phyloP scores from a whole-genome alignment of 2,888 invertebrate genomes.

The Allophyes oxyacanthae region DNA sequence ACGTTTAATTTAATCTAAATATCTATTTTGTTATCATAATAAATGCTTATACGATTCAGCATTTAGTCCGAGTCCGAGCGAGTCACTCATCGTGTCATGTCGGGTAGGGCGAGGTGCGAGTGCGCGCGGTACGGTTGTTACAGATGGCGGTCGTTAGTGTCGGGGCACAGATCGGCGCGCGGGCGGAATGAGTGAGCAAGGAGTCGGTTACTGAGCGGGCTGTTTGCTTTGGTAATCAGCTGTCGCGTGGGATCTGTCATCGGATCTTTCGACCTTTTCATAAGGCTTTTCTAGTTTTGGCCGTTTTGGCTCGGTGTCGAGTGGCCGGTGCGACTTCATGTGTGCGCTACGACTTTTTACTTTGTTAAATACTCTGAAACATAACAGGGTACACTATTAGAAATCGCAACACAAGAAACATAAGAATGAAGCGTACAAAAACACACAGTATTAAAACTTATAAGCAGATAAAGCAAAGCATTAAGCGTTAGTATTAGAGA shows the following conservation, averaged over 20 bases:
- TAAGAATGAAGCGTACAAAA: slow-evolving; percentile 64
- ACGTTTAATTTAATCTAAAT: slow-evolving; percentile 73
- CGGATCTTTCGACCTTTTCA: slow-evolving; percentile 88
- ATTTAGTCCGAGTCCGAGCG: slow-evolving; percentile 69
- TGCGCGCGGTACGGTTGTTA: slow-evolving; percentile 45
- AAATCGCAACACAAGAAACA: slow-evolving; percentile 77
- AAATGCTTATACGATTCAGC: slow-evolving; percentile 81
- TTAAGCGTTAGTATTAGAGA: slow-evolving; percentile 74
- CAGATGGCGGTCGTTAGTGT: slow-evolving; percentile 54
- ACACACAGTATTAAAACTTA: slow-evolving; percentile 56
- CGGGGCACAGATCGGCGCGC: slow-evolving; percentile 40
- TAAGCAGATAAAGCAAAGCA: slow-evolving; percentile 76
- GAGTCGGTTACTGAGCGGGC: slow-evolving; percentile 75
- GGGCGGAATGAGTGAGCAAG: slow-evolving; percentile 69
- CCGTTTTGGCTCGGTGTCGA: slow-evolving; percentile 94
- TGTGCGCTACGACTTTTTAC: slow-evolving; percentile 99
- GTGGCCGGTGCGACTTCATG: slow-evolving; percentile 99
- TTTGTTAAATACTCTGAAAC: slow-evolving; percentile 98
- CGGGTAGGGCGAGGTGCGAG: slow-evolving; percentile 52
- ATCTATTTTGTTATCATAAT: slow-evolving; percentile 75
- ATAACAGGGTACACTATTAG: slow-evolving; percentile 85
- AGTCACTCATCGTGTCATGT: slow-evolving; percentile 51
- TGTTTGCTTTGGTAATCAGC: slow-evolving; percentile 81
- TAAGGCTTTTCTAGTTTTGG: slow-evolving; percentile 90
- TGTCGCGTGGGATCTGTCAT: slow-evolving; percentile 82